Evolutionary conservation across 2,888 invertebrate genomes (phyloP).

Genomic region (Yponomeuta malinellus): DNA sequence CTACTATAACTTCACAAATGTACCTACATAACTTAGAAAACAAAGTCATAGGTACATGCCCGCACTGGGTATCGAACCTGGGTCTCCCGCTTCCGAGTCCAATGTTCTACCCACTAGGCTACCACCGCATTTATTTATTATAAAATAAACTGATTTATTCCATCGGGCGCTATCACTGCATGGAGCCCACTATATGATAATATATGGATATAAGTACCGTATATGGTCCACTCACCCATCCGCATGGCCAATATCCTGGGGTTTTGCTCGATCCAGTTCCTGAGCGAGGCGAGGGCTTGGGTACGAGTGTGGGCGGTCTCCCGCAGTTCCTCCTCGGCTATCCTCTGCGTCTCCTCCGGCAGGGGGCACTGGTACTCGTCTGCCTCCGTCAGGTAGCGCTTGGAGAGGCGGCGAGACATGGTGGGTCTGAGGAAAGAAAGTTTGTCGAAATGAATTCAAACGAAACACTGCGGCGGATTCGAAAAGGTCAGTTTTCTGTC

Average conservation of each 20-base stretch:
- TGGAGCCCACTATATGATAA: too few species aligned
- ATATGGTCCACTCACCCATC: slow-evolving; percentile 69
- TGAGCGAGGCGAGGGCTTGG: slow-evolving; percentile 79
- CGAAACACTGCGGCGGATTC: neutral
- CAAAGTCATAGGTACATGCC: too few species aligned
- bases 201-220: too few species aligned
- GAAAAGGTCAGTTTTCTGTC: too few species aligned
- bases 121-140: too few species aligned
- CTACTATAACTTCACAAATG: too few species aligned
- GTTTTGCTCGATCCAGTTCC: slow-evolving; percentile 83
- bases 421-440: slow-evolving; percentile 21
- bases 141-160: too few species aligned
- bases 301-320: slow-evolving; percentile 80
- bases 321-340: slow-evolving; percentile 80
- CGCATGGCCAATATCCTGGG: slow-evolving; percentile 81
- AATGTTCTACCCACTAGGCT: too few species aligned
- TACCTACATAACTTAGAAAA: too few species aligned
- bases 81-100: too few species aligned
- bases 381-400: slow-evolving; percentile 73
- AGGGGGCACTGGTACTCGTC: slow-evolving; percentile 80
- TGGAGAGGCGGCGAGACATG: slow-evolving; percentile 57
- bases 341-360: slow-evolving; percentile 75
- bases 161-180: too few species aligned
- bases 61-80: too few species aligned
- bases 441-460: neutral